Percentiles rank a stretch among this genome's conserved stretches.
These are phyloP conservation scores for Umimayanthus chanpuru DNA, from an alignment of 92 coral and sea anemone species.

Conservation along the genomic window DNA sequence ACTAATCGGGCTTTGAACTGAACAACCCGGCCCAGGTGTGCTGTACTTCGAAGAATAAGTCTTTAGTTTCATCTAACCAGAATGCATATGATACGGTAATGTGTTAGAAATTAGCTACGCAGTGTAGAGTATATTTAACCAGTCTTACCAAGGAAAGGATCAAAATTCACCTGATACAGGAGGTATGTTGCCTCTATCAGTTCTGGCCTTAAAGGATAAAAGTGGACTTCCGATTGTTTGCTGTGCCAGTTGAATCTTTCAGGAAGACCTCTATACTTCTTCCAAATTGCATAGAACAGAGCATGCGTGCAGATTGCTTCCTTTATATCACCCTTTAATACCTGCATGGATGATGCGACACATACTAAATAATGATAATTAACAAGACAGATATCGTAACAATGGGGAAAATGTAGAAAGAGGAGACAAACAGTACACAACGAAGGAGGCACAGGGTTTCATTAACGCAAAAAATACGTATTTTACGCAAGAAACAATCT, in stretches of 20 bases:
- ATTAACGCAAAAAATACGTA: no score
- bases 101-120: no score
- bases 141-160: not conserved
- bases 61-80: no score
- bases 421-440: no score
- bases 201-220: conserved; percentile 95
- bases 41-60: no score
- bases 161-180: conserved; percentile 74
- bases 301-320: conserved; percentile 99
- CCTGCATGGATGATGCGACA: conserved; percentile 50
- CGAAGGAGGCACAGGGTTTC: no score
- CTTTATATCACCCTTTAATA: conserved; percentile 92
- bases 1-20: no score
- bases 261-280: conserved; percentile 90
- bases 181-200: conserved; percentile 92
- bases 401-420: not conserved
- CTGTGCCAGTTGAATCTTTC: conserved; percentile 95
- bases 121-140: no score
- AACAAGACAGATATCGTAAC: not conserved
- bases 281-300: conserved; percentile 90
- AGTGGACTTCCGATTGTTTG: conserved; percentile 80
- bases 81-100: no score
- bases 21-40: no score
- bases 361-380: no score
- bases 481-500: no score